Base-by-base conservation (phyloP, 2,888 invertebrate genomes). In the Netelia fuscicornis region DNA sequence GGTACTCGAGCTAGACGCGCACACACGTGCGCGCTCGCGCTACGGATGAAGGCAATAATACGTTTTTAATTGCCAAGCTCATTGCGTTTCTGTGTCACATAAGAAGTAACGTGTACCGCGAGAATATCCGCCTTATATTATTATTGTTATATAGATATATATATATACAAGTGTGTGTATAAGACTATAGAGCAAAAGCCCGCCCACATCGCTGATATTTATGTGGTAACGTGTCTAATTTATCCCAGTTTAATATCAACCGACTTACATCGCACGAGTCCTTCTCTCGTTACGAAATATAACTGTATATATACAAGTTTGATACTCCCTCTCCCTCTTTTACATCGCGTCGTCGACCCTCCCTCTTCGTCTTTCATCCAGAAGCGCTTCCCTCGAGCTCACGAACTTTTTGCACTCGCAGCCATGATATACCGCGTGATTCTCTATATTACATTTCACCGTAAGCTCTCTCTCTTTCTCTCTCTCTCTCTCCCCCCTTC, bases 161-260 rank as follows among this genome's bases (percentile, higher is more conserved):
- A 68, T 62, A 65, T 65, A 62, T 58, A 58, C 1, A 6, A 3
- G 37, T 10, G 30, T 42, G 20, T 44, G 25, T 44, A 56, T 9
- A 23, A 25, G 62, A 62, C 30, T 25, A 25, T 25, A 48, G 65
- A 42, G 65, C 74, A 75, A 74, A 56, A 65, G 86, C 80, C 89
- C 91, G 90, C 90, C 91, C 89, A 91, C 91, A 86, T 89, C 81
- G 87, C 64, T 48, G 76, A 88, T 88, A 87, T 87, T 89, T 84
- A 87, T 88, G 86, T 86, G 86, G 88, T 86, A 88, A 89, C 90
- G 87, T 86, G 87, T 87, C 88, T 88, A 90, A 90, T 90, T 92
- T 91, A 90, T 90, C 89, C 83, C 81, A 84, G 75, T 88, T 91
- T 89, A 88, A 90, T 90, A 91, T 91, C 90, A 90, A 89, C 87